These are phyloP conservation scores for Druon quercuslanigerum DNA, from an alignment of 1,140 invertebrate species.

Conservation along the genomic window DNA sequence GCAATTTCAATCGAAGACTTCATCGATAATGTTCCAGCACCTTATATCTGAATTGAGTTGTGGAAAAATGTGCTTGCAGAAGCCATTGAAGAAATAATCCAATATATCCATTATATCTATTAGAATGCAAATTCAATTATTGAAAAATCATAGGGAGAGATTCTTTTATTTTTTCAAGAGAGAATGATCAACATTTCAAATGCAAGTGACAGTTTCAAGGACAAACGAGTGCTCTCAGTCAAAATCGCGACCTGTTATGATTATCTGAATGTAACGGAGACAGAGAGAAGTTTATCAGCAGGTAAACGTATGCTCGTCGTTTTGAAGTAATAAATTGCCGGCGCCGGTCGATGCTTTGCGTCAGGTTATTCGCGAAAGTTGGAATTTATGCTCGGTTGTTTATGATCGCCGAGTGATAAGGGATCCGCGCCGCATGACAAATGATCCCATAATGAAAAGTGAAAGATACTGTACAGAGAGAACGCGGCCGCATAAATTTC, in stretches of 20 bases:
- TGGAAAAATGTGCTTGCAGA: not conserved
- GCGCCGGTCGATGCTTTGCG: constrained; percentile 71
- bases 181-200: no score
- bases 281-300: constrained; percentile 65
- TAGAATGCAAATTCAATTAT: no score
- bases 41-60: not conserved
- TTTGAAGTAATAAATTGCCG: constrained; percentile 74
- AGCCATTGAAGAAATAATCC: no score
- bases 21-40: constrained; percentile 10
- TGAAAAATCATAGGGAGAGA: no score
- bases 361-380: constrained; percentile 77
- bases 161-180: no score
- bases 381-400: constrained; percentile 76
- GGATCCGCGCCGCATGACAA: constrained; percentile 75
- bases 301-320: constrained; percentile 67
- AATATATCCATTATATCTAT: no score
- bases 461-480: constrained; percentile 74
- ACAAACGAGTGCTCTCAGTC: constrained; percentile 34
- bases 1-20: constrained; percentile 17
- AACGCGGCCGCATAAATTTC: constrained; percentile 74
- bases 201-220: no score
- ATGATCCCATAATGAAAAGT: constrained; percentile 77
- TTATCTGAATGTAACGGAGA: constrained; percentile 54
- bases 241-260: constrained; percentile 64
- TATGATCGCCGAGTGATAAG: constrained; percentile 76